A percentile compares a stretch with the other conserved stretches of the same genome.
Evolutionary conservation across 1,140 invertebrate species (phyloP).

Genomic region (Papilio machaon): DNA sequence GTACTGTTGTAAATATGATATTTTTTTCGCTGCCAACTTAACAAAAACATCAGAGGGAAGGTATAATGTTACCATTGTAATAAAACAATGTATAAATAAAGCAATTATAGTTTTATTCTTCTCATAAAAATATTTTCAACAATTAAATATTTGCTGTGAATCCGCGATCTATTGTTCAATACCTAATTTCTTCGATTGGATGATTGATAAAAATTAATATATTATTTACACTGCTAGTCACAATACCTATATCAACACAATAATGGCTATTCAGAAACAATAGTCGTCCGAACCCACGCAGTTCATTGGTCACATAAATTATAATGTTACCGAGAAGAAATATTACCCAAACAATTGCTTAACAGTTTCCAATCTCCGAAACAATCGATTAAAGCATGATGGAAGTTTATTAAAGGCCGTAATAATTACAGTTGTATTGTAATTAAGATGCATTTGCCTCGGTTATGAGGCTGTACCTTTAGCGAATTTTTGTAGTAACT

Average conservation of each 20-base stretch:
- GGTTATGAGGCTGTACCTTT: neutral
- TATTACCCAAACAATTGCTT: constrained; percentile 9
- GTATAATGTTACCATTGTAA: neutral
- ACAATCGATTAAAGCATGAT: constrained; percentile 17
- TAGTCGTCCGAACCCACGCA: constrained; percentile 3
- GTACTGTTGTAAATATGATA: neutral
- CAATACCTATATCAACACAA: neutral
- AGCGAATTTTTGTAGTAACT: neutral
- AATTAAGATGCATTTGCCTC: constrained; percentile 10
- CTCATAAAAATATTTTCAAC: no score
- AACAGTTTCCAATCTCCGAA: constrained; percentile 17
- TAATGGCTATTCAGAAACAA: constrained; percentile 15
- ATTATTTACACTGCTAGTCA: neutral
- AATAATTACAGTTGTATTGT: constrained; percentile 3
- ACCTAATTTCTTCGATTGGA: neutral
- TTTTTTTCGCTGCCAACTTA: neutral
- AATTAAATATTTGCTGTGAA: no score
- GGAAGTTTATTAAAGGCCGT: constrained; percentile 2
- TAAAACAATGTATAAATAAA: neutral
- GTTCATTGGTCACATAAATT: constrained; percentile 20
- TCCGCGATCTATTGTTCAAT: neutral
- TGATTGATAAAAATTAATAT: neutral
- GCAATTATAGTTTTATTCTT: no score
- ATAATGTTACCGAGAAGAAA: constrained; percentile 11
- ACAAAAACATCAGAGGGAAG: neutral